A percentile compares a stretch with the other conserved stretches of the same genome.
Conservation (phyloP, 1,140 invertebrate genomes). For the Augochlora pura region DNA sequence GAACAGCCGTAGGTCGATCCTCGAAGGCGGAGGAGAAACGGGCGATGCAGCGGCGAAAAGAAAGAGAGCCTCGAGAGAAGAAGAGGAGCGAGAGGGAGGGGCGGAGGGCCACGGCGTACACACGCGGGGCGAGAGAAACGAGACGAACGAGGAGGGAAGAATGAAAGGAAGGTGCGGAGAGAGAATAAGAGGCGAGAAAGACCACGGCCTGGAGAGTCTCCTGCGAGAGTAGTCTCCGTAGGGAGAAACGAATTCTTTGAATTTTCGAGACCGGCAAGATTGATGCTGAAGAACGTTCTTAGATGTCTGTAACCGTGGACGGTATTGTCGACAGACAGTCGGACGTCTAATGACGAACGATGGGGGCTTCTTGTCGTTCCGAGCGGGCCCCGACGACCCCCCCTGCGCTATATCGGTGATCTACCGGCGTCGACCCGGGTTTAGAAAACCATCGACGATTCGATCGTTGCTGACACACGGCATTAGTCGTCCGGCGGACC, state of each 20-base stretch:
- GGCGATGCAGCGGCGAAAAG: constrained; percentile 16
- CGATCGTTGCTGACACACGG: constrained; percentile 21
- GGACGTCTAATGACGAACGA: constrained; percentile 49
- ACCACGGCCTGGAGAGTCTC: constrained; percentile 7
- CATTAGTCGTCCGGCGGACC: constrained; percentile 14
- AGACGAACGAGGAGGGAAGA: constrained; percentile 18
- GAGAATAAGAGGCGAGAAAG: constrained; percentile 40
- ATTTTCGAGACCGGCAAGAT: constrained; percentile 68
- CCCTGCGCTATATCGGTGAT: constrained; percentile 41
- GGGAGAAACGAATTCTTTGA: constrained; percentile 68
- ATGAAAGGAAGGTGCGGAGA: constrained; percentile 54
- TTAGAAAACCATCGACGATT: constrained; percentile 19
- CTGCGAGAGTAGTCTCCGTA: constrained; percentile 24
- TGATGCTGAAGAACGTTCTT: constrained; percentile 56
- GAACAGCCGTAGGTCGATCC: constrained; percentile 61
- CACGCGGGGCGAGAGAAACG: constrained; percentile 55
- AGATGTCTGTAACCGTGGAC: constrained; percentile 51
- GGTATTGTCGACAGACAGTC: constrained; percentile 50
- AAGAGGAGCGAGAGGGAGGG: constrained; percentile 20
- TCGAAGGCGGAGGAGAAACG: constrained; percentile 41
- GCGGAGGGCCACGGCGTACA: constrained; percentile 24
- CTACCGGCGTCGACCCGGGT: background rate
- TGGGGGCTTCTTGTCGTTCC: constrained; percentile 26
- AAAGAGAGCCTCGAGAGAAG: constrained; percentile 35
- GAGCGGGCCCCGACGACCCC: background rate